Base-by-base conservation (phyloP, 2,113 vertebrate species). In the Hymenochirus boettgeri region DNA sequence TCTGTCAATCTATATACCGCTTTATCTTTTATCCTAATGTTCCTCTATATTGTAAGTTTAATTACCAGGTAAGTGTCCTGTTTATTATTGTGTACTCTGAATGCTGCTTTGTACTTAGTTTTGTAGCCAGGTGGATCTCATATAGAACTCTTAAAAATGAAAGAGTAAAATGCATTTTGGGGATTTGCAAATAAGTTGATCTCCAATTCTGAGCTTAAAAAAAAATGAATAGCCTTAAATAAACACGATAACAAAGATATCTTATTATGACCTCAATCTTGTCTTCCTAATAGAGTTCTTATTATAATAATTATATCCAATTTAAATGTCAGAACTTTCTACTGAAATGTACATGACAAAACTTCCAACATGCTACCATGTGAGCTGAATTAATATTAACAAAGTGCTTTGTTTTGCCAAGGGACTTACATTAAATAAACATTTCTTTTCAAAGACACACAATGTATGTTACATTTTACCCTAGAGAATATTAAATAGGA, bases 281-380 rank as follows among this genome's bases (percentile, higher is more conserved):
- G 0, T 62, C 31, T 57, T 55, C 39, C 0, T 67, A 71, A 73
- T 71, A 70, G 50, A 24, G 62, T 78, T 33, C 35, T 74, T 5
- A 0, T 73, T 72, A 62, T 35, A 57, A 74, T 65, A 75, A 77
- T 74, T 77, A 57, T 26, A 71, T 70, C 61, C 23, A 62, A 76
- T 71, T 75, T 72, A 77, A 62, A 70, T 57, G 71, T 60, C 57
- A 69, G 66, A 59, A 53, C 52, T 51, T 2, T 23, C 73, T 79
- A 75, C 37, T 77, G 74, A 69, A 25, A 29, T 65, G 65, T 48
- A 24, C 62, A 59, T 71, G 70, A 6, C 55, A 62, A 42, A 31
- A 1, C 33, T 62, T 62, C 76, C 52, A 58, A 45, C 48, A 52
- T 74, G 17, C 53, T 72, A 75, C 74, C 27, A 39, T 54, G 53